Base-by-base conservation (phyloP, 92 coral and sea anemone genomes). In the Desmophyllum pertusum region DNA sequence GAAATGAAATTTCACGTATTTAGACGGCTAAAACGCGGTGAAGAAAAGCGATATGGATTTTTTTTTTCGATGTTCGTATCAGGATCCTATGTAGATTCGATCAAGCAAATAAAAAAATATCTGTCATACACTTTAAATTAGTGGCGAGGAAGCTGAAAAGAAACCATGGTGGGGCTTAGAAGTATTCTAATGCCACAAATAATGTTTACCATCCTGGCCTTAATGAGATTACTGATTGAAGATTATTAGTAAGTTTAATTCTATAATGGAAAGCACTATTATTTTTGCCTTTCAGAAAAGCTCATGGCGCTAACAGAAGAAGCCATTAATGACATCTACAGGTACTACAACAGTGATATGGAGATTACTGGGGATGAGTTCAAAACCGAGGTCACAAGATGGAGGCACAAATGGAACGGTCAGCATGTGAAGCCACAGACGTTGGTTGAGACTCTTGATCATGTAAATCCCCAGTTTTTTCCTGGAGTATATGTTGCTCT, bases 361-460 rank as follows among this genome's bases (percentile, higher is more conserved):
- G 53, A n/a, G 1, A 77, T 77, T 70, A 1, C 37, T 21, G 17
- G 21, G 53, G 81, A 13, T 10, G 52, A 77, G 53, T 77, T 77
- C 46, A 77, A 39, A 23, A 10, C 71, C 71, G 81, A 59, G 4
- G 81, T 77, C 70, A 77, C 11, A 39, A 59, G 71, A 27, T 78
- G 72, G 59, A 78, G 8, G 33, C 71, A 78, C 55, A 61, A 42
- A 14, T 78, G 70, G 82, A 41, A 30, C 27, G 59, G 70, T 61
- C 11, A 29, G 2, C 17, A 61, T 30, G 17, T 19, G 15, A 53
- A 19, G 50, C 51, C 57, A 19, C 31, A 78, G 82, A 27, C 72
- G 25, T 29, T 78, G 82, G 57, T 78, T 5, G 71, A 78, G 59
- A 78, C 82, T 38, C 72, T 77, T 61, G 82, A 78, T 13, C 71